These are phyloP conservation scores for Drosophila colorata DNA, from an alignment of 2,888 invertebrate genomes.

Conservation along the genomic window DNA sequence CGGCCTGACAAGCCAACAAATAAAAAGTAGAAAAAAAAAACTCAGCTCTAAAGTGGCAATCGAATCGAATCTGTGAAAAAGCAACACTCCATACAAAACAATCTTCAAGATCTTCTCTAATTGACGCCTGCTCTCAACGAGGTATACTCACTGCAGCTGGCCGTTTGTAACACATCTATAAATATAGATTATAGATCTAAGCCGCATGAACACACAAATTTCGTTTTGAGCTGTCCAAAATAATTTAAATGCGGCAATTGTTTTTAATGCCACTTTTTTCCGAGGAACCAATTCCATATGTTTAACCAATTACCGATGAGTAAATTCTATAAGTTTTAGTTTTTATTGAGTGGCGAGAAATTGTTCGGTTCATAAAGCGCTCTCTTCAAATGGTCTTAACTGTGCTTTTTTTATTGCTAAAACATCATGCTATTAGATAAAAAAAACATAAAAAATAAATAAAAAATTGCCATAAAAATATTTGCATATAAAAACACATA, in stretches of 20 bases:
- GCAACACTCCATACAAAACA: constrained; percentile 42
- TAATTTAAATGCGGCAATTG: constrained; percentile 15
- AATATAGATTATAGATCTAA: no score
- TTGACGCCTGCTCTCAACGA: background rate
- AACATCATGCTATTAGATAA: constrained; percentile 10
- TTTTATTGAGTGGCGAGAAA: background rate
- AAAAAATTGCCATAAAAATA: constrained; percentile 1
- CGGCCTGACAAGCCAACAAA: background rate
- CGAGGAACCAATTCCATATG: constrained; percentile 8
- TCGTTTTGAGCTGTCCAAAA: background rate
- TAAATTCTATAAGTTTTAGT: constrained; percentile 5
- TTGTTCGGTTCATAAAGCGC: background rate
- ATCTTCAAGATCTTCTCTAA: constrained; percentile 42
- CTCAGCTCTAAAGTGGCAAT: constrained; percentile 47
- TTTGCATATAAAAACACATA: constrained; percentile 16
- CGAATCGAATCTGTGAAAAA: constrained; percentile 43
- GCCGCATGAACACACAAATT: background rate
- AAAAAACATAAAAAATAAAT: constrained; percentile 1
- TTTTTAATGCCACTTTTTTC: constrained; percentile 20
- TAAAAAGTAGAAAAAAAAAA: constrained; percentile 5
- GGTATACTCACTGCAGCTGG: background rate
- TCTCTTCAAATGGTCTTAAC: background rate
- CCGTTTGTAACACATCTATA: constrained; percentile 5
- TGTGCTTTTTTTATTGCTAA: background rate
- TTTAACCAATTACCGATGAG: constrained; percentile 23